phyloP scores from a whole-genome alignment of 1,140 invertebrate genomes.

The Nasonia giraulti region DNA sequence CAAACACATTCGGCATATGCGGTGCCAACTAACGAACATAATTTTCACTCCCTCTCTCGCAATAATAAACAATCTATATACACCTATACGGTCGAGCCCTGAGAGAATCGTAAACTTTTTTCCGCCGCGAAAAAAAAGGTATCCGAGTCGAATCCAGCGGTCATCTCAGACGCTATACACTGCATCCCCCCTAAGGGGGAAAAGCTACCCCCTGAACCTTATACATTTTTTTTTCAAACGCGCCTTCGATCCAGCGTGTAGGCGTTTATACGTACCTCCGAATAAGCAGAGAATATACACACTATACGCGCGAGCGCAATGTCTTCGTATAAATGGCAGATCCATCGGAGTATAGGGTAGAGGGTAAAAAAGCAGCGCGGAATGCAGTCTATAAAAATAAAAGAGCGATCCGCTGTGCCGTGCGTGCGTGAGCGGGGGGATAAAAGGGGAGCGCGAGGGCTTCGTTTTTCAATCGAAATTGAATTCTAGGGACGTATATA shows the following conservation, averaged over 20 bases:
- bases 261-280: not conserved
- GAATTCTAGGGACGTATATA: not conserved
- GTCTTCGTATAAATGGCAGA: slow-evolving; percentile 14
- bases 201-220: not conserved
- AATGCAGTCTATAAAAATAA: slow-evolving; percentile 26
- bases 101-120: slow-evolving; percentile 9
- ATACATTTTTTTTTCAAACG: not conserved
- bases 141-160: not conserved
- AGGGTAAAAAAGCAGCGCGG: not conserved
- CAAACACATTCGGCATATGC: too few relatives aligned
- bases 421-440: not conserved
- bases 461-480: slow-evolving; percentile 31
- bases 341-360: too few relatives aligned
- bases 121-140: not conserved
- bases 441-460: slow-evolving; percentile 8
- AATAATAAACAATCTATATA: too few relatives aligned
- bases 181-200: not conserved
- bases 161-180: not conserved
- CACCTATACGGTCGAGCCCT: not conserved
- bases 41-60: too few relatives aligned
- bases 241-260: not conserved
- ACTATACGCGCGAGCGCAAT: not conserved
- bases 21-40: too few relatives aligned
- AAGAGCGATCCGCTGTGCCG: not conserved
- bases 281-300: not conserved